Evolutionary conservation across 2,797 vertebrate genomes (phyloP).

Genomic region (Prunella strophiata): DNA sequence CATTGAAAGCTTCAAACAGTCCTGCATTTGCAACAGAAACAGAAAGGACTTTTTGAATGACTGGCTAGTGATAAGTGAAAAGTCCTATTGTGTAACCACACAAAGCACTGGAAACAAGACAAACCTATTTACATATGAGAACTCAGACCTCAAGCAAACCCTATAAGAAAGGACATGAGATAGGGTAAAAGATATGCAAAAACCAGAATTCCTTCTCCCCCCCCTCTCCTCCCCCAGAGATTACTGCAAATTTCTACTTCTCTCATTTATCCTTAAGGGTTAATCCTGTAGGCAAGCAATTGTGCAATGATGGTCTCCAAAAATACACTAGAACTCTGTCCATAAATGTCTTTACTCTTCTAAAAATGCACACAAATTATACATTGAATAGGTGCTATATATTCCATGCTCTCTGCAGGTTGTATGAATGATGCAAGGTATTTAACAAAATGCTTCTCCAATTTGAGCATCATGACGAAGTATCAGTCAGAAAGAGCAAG

Average conservation of each 20-base stretch:
- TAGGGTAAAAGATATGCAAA: background rate
- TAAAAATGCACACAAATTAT: background rate
- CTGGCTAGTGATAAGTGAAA: background rate
- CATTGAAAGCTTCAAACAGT: slow-evolving; percentile 1
- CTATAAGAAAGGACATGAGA: background rate
- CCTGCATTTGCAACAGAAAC: slow-evolving; percentile 22
- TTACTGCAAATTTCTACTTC: background rate
- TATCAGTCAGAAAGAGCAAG: background rate
- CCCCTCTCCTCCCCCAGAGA: background rate
- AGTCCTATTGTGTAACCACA: slow-evolving; percentile 22
- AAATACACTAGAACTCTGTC: background rate
- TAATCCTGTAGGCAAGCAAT: background rate
- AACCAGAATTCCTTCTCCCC: background rate
- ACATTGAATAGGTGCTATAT: background rate
- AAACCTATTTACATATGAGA: slow-evolving; percentile 53
- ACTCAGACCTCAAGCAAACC: background rate
- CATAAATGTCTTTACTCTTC: background rate
- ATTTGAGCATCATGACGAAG: background rate
- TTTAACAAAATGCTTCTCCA: background rate
- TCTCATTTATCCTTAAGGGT: background rate
- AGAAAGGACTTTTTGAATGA: slow-evolving; percentile 46
- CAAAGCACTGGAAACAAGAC: slow-evolving; percentile 30
- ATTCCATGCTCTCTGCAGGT: background rate
- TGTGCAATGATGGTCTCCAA: background rate
- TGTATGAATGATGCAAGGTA: background rate